Evolutionary conservation across 1,140 invertebrate species (phyloP).

Genomic region (Sminthurinus signatus): DNA sequence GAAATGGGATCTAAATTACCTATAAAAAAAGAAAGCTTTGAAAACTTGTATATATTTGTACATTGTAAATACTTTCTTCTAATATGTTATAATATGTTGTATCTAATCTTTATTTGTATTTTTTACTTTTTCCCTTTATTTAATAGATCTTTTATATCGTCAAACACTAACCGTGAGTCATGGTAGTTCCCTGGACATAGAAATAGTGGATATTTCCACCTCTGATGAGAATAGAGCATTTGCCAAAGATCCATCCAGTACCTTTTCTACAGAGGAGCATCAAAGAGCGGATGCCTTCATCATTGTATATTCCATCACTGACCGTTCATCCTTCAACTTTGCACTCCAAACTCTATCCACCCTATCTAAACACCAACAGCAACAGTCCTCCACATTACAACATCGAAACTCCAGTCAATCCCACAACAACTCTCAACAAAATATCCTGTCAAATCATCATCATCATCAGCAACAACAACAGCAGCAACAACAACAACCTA

Average conservation of each 20-base stretch:
- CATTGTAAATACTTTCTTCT: too few relatives aligned
- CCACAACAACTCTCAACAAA: conserved; percentile 16
- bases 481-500: not conserved
- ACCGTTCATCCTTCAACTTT: conserved; percentile 61
- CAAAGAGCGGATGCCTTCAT: conserved; percentile 70
- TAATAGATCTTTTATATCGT: conserved; percentile 66
- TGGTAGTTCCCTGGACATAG: conserved; percentile 58
- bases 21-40: too few relatives aligned
- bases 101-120: too few relatives aligned
- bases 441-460: not conserved
- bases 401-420: conserved; percentile 2
- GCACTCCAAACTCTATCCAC: conserved; percentile 57
- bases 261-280: conserved; percentile 54
- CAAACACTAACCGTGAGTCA: conserved; percentile 65
- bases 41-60: too few relatives aligned
- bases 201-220: conserved; percentile 69
- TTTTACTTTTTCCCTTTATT: not conserved
- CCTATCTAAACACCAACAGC: conserved; percentile 44
- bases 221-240: conserved; percentile 6
- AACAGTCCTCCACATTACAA: not conserved
- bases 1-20: too few relatives aligned
- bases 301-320: conserved; percentile 71
- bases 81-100: too few relatives aligned
- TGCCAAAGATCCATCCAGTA: conserved; percentile 24
- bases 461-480: conserved; percentile 5